A percentile compares a stretch with the other conserved stretches of the same genome.
phyloP scores from a whole-genome alignment of 2,888 invertebrate genomes.

The Marronus borbonicus region DNA sequence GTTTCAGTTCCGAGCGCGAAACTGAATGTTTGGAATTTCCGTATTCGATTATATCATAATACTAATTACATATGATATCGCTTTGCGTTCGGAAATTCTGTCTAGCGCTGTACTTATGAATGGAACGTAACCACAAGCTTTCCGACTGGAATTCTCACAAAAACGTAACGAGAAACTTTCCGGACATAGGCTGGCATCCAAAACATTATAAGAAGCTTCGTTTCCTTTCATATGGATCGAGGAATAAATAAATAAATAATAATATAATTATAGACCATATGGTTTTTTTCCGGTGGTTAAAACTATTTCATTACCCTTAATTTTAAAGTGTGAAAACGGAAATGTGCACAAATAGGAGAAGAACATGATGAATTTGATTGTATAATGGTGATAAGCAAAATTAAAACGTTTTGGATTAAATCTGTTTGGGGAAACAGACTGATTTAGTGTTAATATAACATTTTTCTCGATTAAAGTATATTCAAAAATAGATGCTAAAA shows the following conservation, averaged over 20 bases:
- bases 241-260: too few species aligned
- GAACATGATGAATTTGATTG: too few species aligned
- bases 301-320: too few species aligned
- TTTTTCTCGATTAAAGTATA: too few species aligned
- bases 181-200: neutral
- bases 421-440: too few species aligned
- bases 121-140: constrained; percentile 33
- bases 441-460: too few species aligned
- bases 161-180: neutral
- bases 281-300: neutral
- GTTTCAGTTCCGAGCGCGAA: neutral
- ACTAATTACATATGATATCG: neutral
- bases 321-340: too few species aligned
- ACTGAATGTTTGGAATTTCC: constrained; percentile 33
- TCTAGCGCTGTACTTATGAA: constrained; percentile 19
- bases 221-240: neutral
- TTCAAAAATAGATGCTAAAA: too few species aligned
- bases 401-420: too few species aligned
- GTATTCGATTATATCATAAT: constrained; percentile 21
- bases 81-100: constrained; percentile 26
- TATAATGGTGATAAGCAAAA: too few species aligned
- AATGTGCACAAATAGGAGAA: too few species aligned
- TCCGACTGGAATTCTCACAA: constrained; percentile 21
- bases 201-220: neutral
- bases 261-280: neutral